These are phyloP conservation scores for Stenichneumon culpator DNA, from an alignment of 2,888 invertebrate species.

Conservation along the genomic window DNA sequence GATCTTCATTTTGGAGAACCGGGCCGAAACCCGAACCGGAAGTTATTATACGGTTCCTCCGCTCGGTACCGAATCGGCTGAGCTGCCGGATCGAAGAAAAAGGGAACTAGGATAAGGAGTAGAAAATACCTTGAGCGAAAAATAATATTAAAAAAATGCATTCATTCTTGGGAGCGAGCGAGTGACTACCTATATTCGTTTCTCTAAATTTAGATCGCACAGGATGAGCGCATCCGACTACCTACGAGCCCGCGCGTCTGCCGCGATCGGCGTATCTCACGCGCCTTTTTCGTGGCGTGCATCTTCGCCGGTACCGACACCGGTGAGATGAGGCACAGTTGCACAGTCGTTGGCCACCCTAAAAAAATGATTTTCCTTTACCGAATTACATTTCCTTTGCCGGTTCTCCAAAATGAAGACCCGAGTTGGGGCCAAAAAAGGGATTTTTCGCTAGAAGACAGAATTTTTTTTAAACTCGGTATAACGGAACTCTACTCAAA, in stretches of 20 bases:
- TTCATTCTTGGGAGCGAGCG: conserved; percentile 31
- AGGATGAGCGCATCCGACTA: conserved; percentile 47
- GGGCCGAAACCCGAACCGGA: background rate
- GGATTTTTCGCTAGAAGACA: too few species aligned
- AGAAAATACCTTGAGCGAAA: conserved; percentile 6
- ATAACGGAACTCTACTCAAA: too few species aligned
- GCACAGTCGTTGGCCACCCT: background rate
- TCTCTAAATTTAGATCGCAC: conserved; percentile 54
- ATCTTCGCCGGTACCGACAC: background rate
- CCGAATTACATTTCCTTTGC: too few species aligned
- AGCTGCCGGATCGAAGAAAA: background rate
- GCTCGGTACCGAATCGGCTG: background rate
- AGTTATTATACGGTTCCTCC: background rate
- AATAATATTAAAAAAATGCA: conserved; percentile 1
- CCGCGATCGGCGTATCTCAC: conserved; percentile 43
- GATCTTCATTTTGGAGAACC: background rate
- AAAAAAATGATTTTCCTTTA: too few species aligned
- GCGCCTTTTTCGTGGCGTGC: conserved; percentile 31
- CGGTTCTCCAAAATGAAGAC: too few species aligned
- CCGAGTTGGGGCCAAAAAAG: too few species aligned
- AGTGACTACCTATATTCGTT: conserved; percentile 28
- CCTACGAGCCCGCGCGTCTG: conserved; percentile 26
- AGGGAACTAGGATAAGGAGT: background rate
- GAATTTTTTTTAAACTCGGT: too few species aligned
- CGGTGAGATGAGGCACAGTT: too few species aligned